Evolutionary conservation across 2,888 invertebrate species (phyloP).

Genomic region (Harpagoxenus sublaevis): DNA sequence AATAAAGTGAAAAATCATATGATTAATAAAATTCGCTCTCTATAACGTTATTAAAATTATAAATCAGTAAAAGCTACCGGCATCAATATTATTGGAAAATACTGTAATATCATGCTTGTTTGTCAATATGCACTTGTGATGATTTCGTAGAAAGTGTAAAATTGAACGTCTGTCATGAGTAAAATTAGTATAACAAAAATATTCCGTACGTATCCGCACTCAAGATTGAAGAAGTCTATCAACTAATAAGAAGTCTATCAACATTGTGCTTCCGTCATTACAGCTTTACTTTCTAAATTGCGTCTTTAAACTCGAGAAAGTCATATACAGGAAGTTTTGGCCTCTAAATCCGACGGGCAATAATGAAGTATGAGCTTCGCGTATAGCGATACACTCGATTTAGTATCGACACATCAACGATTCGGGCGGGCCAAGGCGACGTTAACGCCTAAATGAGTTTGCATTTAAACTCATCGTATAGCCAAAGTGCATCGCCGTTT

Average conservation of each 20-base stretch:
- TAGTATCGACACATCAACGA: conserved; percentile 18
- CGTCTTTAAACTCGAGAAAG: neutral
- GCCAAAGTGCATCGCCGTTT: conserved; percentile 32
- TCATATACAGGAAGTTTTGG: neutral
- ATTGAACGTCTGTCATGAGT: neutral
- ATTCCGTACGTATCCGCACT: neutral
- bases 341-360: neutral
- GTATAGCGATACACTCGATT: conserved; percentile 4
- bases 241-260: neutral
- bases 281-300: neutral
- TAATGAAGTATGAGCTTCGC: conserved; percentile 26
- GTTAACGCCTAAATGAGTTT: conserved; percentile 30
- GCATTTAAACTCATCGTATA: conserved; percentile 22
- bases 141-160: neutral
- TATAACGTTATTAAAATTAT: neutral
- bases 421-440: conserved; percentile 38
- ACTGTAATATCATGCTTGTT: neutral
- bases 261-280: neutral
- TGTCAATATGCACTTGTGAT: neutral
- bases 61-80: neutral
- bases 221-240: neutral
- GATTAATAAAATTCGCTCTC: neutral
- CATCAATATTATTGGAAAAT: neutral
- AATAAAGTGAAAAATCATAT: neutral
- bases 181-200: neutral